These are phyloP conservation scores for Subacronicta megacephala DNA, from an alignment of 2,888 invertebrate genomes.

Conservation along the genomic window DNA sequence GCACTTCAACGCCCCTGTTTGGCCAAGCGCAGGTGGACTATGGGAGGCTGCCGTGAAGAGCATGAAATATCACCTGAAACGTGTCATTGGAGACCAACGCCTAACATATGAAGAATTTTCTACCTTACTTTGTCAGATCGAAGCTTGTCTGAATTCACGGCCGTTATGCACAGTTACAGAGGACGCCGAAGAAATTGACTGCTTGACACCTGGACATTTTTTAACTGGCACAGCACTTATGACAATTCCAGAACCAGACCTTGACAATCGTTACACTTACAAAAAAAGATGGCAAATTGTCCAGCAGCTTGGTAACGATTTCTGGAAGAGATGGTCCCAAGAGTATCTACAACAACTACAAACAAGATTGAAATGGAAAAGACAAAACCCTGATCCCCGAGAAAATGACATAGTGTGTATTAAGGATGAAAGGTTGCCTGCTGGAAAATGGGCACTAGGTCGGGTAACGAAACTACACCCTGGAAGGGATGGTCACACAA, in stretches of 20 bases:
- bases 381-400: no score
- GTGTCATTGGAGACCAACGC: background rate
- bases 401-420: background rate
- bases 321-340: no score
- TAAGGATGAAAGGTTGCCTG: background rate
- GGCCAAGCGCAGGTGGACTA: slow-evolving; percentile 2
- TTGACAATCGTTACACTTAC: background rate
- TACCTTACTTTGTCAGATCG: slow-evolving; percentile 3
- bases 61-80: background rate
- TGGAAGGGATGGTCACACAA: no score
- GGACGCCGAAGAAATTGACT: background rate
- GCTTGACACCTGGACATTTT: slow-evolving; percentile 6
- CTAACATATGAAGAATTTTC: slow-evolving; percentile 3
- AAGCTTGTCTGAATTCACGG: slow-evolving; percentile 2
- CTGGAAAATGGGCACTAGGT: no score
- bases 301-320: no score
- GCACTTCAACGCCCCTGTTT: no score
- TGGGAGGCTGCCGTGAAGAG: slow-evolving; percentile 4
- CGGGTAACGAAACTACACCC: no score
- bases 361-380: no score
- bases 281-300: slow-evolving; percentile 51
- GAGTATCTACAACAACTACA: no score
- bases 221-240: slow-evolving; percentile 2
- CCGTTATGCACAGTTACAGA: background rate
- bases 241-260: background rate